These are phyloP conservation scores for Chaetodon trifascialis DNA, from an alignment of 2,113 vertebrate species.

Conservation along the genomic window DNA sequence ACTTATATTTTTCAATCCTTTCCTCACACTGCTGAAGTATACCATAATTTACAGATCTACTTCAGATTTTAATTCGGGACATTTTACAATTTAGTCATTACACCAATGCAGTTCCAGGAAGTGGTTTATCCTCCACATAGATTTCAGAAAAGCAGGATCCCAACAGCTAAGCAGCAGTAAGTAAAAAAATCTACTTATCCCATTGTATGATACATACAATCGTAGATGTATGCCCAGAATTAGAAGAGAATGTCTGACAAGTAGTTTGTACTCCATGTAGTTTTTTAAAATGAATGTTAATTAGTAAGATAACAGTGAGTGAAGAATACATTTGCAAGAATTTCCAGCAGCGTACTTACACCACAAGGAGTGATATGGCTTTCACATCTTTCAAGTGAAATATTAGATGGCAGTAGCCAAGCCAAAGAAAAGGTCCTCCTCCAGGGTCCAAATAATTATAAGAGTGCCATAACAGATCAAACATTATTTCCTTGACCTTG, in stretches of 20 bases:
- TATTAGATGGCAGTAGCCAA: constrained; percentile 70
- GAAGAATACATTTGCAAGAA: constrained; percentile 41
- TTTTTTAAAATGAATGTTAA: constrained; percentile 28
- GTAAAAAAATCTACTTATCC: neutral
- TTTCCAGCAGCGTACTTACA: constrained; percentile 46
- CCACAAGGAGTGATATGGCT: constrained; percentile 58
- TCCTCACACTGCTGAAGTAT: too few relatives aligned
- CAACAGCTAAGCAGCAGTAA: neutral
- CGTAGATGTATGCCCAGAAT: neutral
- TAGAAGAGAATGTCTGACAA: neutral
- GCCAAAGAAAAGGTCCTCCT: constrained; percentile 80
- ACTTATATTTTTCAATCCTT: neutral
- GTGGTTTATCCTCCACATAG: neutral
- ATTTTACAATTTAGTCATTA: neutral
- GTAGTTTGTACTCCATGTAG: neutral
- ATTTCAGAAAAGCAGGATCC: neutral
- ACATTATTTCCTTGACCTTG: constrained; percentile 78
- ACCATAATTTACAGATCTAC: neutral
- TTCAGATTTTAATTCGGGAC: neutral
- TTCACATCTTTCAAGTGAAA: constrained; percentile 74
- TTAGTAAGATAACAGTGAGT: constrained; percentile 25
- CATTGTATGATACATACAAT: neutral
- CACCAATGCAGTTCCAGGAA: neutral
- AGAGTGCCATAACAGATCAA: constrained; percentile 80
- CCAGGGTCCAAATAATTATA: constrained; percentile 80